These are phyloP conservation scores for Drosophila austrosaltans DNA, from an alignment of 2,888 invertebrate species.

Conservation along the genomic window DNA sequence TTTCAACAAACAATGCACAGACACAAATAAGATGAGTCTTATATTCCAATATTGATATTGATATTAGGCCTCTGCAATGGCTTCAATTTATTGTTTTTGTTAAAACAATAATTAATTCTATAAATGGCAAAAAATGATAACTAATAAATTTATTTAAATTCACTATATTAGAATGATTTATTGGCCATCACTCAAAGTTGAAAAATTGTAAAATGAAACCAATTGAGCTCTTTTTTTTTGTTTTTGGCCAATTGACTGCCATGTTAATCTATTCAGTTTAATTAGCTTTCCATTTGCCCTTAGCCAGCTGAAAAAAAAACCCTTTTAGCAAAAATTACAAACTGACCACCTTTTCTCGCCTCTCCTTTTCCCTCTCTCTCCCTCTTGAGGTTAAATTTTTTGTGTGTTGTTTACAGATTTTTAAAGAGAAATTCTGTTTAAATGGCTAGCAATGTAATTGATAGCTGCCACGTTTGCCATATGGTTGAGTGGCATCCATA, in stretches of 20 bases:
- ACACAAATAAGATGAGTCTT: too few relatives aligned
- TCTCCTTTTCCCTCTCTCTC: neutral
- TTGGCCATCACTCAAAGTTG: neutral
- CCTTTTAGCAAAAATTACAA: too few relatives aligned
- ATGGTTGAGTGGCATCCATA: conserved; percentile 13
- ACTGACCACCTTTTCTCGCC: neutral
- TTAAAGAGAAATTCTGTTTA: conserved; percentile 3
- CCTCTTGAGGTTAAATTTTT: neutral
- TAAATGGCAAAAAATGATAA: neutral
- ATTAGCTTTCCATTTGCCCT: conserved; percentile 2
- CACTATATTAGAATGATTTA: neutral
- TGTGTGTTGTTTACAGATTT: conserved; percentile 18
- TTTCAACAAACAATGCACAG: too few relatives aligned
- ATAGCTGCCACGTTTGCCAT: conserved; percentile 24
- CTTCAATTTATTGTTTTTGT: too few relatives aligned
- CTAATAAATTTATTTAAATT: neutral
- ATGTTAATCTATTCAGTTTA: neutral
- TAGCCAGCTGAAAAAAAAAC: neutral
- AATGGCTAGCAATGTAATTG: conserved; percentile 14
- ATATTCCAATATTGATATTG: too few relatives aligned
- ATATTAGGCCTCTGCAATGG: too few relatives aligned
- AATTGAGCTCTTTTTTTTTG: neutral
- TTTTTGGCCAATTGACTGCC: neutral
- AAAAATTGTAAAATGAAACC: too few relatives aligned
- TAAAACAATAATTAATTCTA: too few relatives aligned